Conservation (phyloP, 92 coral and sea anemone genomes). For the Porites evermanni region DNA sequence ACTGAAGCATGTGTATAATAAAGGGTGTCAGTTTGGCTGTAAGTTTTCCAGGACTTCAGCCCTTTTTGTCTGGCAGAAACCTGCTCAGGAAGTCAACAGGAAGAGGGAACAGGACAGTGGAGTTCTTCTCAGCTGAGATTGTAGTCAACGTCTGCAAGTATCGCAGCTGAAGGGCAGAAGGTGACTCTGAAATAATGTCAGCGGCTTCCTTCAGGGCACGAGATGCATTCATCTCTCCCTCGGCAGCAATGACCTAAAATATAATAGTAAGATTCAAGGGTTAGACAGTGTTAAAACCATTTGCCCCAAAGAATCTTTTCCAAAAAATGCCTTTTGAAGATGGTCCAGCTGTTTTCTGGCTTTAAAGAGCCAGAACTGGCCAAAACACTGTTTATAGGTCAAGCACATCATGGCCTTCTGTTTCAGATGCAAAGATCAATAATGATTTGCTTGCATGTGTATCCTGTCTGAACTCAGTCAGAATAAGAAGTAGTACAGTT, state of each 20-base stretch:
- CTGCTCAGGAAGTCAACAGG: slow-evolving; percentile 68
- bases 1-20: not conserved
- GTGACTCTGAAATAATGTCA: slow-evolving; percentile 83
- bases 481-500: too few species aligned
- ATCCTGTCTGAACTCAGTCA: too few species aligned
- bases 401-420: too few species aligned
- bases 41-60: not conserved
- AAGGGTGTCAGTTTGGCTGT: not conserved
- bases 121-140: slow-evolving; percentile 72
- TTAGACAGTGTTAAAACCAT: not conserved
- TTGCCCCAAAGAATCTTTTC: too few species aligned
- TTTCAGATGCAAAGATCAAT: too few species aligned
- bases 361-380: too few species aligned
- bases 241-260: slow-evolving; percentile 89
- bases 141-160: slow-evolving; percentile 88
- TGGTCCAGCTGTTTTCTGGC: too few species aligned
- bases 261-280: not conserved
- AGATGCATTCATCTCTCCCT: slow-evolving; percentile 91
- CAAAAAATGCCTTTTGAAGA: too few species aligned
- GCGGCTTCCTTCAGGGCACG: slow-evolving; percentile 94
- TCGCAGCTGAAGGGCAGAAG: slow-evolving; percentile 91
- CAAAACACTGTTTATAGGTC: too few species aligned
- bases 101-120: slow-evolving; percentile 68
- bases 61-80: slow-evolving; percentile 58
- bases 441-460: too few species aligned